Evolutionary conservation across 2,797 vertebrate genomes (phyloP), one percentile per base, ranked within the genome.

Genomic region (Orientallactaga sibirica): DNA sequence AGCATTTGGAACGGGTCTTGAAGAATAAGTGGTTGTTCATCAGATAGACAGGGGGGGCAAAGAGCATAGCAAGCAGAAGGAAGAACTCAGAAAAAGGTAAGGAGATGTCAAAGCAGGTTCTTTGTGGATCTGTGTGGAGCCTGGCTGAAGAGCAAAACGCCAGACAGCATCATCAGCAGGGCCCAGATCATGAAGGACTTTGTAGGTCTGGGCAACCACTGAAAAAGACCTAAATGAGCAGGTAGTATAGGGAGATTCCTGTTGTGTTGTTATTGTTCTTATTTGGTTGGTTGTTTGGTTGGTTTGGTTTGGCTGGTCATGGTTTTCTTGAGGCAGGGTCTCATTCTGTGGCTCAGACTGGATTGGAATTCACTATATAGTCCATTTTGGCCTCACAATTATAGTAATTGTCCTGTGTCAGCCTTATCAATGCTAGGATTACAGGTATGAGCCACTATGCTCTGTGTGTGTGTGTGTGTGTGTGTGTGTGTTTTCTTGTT

Each of bases 111-210:
- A 88, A 73, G 41, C 11, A 8, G 71, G 68, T 67, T 48, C 18
- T 93, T 91, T 86, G 20, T 86, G 70, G 55, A 88, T 82, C n/a
- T 77, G 64, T 71, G 37, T n/a, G 4, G 16, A 81, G 70, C 85
- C 61, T 61, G 29, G 58, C 70, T 78, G 5, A 10, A 94, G 70
- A 90, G 37, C 70, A 70, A 58, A 78, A 71, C 25, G 41, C n/a
- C 41, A 76, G 62, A 61, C 80, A 79, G 41, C 84, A 43, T 22
- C 77, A 64, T 0, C 9, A 52, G 52, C 68, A 52, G 52, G 37
- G 24, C 14, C 64, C 62, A 68, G 62, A 66, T 86, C 10, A 68
- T 22, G 52, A 93, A 94, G 62, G 37, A 41, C 24, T 29, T 78
- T 77, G 48, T 52, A 64, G 29, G 70, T 84, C 81, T 61, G 48